Percentiles rank a stretch among this genome's conserved stretches.
Conservation (phyloP, 2,113 vertebrate genomes). For the Haemorhous mexicanus region DNA sequence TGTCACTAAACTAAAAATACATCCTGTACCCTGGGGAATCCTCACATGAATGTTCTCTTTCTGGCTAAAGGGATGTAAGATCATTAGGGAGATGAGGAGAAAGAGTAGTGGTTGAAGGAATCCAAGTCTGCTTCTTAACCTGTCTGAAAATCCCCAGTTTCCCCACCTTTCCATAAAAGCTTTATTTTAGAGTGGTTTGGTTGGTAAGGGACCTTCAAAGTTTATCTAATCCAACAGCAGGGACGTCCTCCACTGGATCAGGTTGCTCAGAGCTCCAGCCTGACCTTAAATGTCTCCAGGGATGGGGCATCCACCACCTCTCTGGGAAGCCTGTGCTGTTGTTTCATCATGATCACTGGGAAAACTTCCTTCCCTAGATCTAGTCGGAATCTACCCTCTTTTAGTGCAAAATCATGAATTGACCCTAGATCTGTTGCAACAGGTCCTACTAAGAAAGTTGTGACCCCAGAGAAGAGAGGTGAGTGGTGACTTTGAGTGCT, state of each 20-base stretch:
- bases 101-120: neutral
- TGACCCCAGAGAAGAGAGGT: neutral
- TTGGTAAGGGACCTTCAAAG: neutral
- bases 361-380: neutral
- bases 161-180: neutral
- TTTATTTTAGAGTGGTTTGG: neutral
- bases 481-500: neutral
- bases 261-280: neutral
- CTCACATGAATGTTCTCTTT: neutral
- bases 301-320: neutral
- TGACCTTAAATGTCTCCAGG: neutral
- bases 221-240: neutral
- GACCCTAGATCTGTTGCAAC: neutral
- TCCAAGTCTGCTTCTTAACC: neutral
- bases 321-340: neutral
- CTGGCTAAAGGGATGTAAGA: neutral
- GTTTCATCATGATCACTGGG: accelerated
- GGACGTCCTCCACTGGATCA: neutral
- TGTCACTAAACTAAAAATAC: neutral
- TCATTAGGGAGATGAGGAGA: constrained; percentile 21
- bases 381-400: neutral
- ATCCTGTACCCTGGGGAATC: neutral
- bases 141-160: neutral
- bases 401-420: neutral
- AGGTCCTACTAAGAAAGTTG: neutral